A percentile compares a stretch with the other conserved stretches of the same genome.
phyloP scores from a whole-genome alignment of 92 coral and sea anemone genomes.

The Plumapathes pennacea region DNA sequence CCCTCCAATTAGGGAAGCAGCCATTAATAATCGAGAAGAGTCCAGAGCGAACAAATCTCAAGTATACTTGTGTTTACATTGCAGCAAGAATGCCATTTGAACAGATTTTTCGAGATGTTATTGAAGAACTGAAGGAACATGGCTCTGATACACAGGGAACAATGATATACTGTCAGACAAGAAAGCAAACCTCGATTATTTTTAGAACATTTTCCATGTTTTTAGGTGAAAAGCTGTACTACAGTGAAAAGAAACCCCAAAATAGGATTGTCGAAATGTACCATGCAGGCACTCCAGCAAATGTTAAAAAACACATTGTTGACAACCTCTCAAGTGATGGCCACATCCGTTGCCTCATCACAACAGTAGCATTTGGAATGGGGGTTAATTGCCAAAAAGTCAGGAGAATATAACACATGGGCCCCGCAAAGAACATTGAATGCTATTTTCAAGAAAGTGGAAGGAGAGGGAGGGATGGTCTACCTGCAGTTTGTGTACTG shows the following conservation, averaged over 20 bases:
- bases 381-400: slow-evolving; percentile 24
- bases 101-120: slow-evolving; percentile 16
- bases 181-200: slow-evolving; percentile 36
- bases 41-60: slow-evolving; percentile 32
- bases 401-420: slow-evolving; percentile 22
- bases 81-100: slow-evolving; percentile 5
- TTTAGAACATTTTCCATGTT: slow-evolving; percentile 22
- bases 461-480: slow-evolving; percentile 29
- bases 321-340: slow-evolving; percentile 18
- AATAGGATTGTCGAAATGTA: slow-evolving; percentile 36
- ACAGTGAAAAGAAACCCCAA: background rate
- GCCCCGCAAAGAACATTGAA: slow-evolving; percentile 25
- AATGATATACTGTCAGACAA: slow-evolving; percentile 46
- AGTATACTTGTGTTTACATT: slow-evolving; percentile 16
- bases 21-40: slow-evolving; percentile 20
- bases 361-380: slow-evolving; percentile 45
- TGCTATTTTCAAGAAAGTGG: slow-evolving; percentile 34
- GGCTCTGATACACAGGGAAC: slow-evolving; percentile 6
- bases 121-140: background rate
- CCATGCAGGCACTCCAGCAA: slow-evolving; percentile 31
- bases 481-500: slow-evolving; percentile 8
- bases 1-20: slow-evolving; percentile 5
- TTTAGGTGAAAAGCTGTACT: slow-evolving; percentile 13
- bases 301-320: slow-evolving; percentile 27
- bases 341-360: slow-evolving; percentile 20